Evolutionary conservation across 2,797 vertebrate species (phyloP).

Genomic region (Adelosebastes latens): DNA sequence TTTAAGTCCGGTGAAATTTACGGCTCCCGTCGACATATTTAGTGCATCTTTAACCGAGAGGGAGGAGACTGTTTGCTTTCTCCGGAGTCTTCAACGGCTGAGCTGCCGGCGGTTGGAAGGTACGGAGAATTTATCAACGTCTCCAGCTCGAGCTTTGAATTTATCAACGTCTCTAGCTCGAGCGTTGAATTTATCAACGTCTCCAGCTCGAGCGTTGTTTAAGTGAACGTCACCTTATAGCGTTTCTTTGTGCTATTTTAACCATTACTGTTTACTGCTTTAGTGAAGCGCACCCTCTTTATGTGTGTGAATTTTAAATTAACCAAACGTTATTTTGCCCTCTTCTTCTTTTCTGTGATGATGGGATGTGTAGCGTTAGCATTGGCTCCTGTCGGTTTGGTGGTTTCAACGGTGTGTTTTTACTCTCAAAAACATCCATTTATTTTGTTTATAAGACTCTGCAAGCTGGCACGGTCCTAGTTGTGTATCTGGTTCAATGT

Average conservation of each 20-base stretch:
- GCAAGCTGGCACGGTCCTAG: not conserved
- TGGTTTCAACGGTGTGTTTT: constrained; percentile 7
- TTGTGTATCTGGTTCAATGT: not conserved
- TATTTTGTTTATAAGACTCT: not conserved
- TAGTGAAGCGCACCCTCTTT: accelerated
- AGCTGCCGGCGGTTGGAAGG: constrained; percentile 44
- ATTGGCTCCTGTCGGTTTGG: constrained; percentile 23
- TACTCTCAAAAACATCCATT: not conserved
- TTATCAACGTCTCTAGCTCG: not conserved
- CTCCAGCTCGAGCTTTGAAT: not conserved
- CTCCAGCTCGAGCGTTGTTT: not conserved
- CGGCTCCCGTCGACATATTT: constrained; percentile 31
- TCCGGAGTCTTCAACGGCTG: not conserved
- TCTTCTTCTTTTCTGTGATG: constrained; percentile 1
- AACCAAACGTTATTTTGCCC: not conserved
- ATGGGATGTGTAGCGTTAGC: constrained; percentile 52
- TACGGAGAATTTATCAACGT: constrained; percentile 26
- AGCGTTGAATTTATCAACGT: not conserved
- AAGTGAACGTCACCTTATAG: not conserved
- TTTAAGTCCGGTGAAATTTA: constrained; percentile 28
- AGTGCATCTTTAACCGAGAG: not conserved
- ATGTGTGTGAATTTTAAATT: not conserved
- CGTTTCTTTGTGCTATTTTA: not conserved
- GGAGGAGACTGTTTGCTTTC: constrained; percentile 26
- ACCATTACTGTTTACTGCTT: accelerated